These are phyloP conservation scores for Pollimyrus isidori DNA, from an alignment of 2,113 vertebrate genomes.

Conservation along the genomic window DNA sequence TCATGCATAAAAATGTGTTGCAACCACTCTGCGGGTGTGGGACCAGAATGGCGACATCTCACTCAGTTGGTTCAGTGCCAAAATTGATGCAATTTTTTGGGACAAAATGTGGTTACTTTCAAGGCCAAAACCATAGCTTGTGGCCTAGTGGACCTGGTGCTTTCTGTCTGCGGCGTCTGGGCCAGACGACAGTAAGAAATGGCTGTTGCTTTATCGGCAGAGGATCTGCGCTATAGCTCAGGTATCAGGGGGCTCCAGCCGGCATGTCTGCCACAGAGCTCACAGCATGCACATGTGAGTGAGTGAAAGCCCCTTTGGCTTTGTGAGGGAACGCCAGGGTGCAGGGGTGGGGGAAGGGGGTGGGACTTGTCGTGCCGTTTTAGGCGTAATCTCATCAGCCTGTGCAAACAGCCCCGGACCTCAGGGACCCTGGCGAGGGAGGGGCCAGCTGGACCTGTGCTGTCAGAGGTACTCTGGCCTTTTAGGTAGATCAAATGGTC, in stretches of 20 bases:
- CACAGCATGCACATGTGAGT: background rate
- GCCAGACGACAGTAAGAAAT: background rate
- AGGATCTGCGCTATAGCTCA: background rate
- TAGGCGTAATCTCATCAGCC: background rate
- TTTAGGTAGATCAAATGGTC: slow-evolving; percentile 28
- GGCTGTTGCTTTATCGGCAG: background rate
- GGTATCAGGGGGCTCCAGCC: background rate
- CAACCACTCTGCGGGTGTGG: background rate
- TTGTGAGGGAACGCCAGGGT: background rate
- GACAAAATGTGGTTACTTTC: background rate
- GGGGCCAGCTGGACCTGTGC: slow-evolving; percentile 3
- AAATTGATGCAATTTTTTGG: background rate
- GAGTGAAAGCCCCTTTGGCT: background rate
- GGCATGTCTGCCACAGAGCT: background rate
- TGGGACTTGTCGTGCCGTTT: background rate
- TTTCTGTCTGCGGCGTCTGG: background rate
- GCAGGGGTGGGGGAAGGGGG: background rate
- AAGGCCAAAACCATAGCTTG: background rate
- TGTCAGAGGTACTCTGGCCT: slow-evolving; percentile 21
- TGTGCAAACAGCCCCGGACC: background rate
- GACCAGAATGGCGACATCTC: background rate
- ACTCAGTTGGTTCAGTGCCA: background rate
- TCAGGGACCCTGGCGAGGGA: background rate
- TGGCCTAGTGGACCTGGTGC: background rate
- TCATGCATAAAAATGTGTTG: background rate